Evolutionary conservation across 2,113 vertebrate species (phyloP).

Genomic region (Rhegmatorhina hoffmannsi): DNA sequence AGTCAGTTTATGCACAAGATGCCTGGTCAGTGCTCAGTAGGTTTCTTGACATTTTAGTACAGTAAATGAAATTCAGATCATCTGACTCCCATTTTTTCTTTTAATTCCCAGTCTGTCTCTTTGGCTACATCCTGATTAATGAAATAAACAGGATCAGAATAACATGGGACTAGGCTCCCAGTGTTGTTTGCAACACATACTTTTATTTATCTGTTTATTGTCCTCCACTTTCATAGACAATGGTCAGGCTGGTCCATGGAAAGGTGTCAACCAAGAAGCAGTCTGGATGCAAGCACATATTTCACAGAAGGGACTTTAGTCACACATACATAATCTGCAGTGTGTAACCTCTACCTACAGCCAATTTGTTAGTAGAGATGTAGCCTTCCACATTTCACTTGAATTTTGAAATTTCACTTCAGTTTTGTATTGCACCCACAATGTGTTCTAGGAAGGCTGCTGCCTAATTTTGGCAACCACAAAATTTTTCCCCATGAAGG

Average conservation of each 20-base stretch:
- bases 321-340: not conserved
- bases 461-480: not conserved
- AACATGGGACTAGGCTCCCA: not conserved
- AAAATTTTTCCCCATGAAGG: not conserved
- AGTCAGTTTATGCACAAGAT: not conserved
- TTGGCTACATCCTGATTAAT: not conserved
- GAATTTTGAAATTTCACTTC: not conserved
- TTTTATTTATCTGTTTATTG: not conserved
- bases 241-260: not conserved
- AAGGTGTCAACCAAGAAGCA: not conserved
- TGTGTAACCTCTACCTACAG: not conserved
- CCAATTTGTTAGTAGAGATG: not conserved
- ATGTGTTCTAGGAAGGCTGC: not conserved
- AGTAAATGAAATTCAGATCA: not conserved
- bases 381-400: not conserved
- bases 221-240: not conserved
- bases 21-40: not conserved
- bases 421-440: not conserved
- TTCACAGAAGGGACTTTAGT: not conserved
- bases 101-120: not conserved
- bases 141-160: not conserved
- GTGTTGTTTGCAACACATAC: rapidly evolving
- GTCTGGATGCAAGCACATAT: rapidly evolving
- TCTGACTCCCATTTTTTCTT: not conserved
- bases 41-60: not conserved